Conservation (phyloP, 2,113 vertebrate species). For the Gila orcuttii region DNA sequence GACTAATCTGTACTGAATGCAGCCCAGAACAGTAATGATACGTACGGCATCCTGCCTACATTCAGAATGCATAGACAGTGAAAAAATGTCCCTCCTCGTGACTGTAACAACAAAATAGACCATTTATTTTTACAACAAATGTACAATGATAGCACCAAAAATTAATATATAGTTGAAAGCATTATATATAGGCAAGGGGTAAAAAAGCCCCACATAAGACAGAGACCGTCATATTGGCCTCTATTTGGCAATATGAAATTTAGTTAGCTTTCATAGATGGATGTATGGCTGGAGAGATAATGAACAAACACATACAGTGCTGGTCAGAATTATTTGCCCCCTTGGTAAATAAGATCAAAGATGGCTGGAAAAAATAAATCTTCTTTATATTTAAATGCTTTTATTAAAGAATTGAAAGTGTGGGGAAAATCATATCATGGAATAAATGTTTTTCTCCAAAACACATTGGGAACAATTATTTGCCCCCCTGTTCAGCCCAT, state of each 20-base stretch:
- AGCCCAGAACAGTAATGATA: slow-evolving; percentile 8
- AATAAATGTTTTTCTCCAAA: no score
- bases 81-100: not conserved
- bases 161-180: not conserved
- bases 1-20: slow-evolving; percentile 42
- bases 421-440: no score
- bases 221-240: not conserved
- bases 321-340: no score
- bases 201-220: not conserved
- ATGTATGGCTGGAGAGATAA: not conserved
- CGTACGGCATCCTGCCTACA: slow-evolving; percentile 39
- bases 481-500: no score
- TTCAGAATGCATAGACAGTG: slow-evolving; percentile 16
- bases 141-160: not conserved
- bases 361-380: no score
- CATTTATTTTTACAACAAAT: not conserved
- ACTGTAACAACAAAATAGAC: not conserved
- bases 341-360: no score
- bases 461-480: no score
- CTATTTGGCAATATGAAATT: not conserved
- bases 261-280: not conserved
- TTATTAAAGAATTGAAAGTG: no score
- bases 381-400: no score
- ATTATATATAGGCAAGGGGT: not conserved
- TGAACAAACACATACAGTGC: not conserved